Evolutionary conservation across 2,113 vertebrate genomes (phyloP).

Genomic region (Gobius niger): DNA sequence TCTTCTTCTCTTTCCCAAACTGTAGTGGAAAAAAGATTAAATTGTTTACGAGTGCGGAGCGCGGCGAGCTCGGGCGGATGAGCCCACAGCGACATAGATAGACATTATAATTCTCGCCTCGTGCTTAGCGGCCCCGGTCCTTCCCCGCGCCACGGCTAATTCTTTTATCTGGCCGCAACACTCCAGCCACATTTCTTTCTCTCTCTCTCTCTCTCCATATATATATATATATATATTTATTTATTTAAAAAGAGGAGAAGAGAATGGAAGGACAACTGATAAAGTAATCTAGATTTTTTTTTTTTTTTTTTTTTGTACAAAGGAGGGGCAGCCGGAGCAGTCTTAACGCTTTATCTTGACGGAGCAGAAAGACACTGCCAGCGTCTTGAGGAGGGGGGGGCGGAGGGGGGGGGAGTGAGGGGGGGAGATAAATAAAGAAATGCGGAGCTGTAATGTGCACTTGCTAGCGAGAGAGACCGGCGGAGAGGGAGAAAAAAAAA

Average conservation of each 20-base stretch:
- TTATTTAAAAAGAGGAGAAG: constrained; percentile 72
- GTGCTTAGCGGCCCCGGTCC: constrained; percentile 84
- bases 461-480: constrained; percentile 19
- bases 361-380: constrained; percentile 92
- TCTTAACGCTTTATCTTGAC: constrained; percentile 99
- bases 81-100: constrained; percentile 96
- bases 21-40: constrained; percentile 97
- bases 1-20: constrained; percentile 85
- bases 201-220: too few relatives aligned
- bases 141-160: constrained; percentile 92
- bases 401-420: not conserved
- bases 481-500: too few relatives aligned
- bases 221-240: constrained; percentile 20
- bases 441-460: constrained; percentile 16
- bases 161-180: constrained; percentile 99
- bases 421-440: not conserved
- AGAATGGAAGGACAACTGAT: constrained; percentile 85
- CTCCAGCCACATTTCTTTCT: constrained; percentile 88
- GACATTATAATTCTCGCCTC: constrained; percentile 95
- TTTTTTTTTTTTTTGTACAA: constrained; percentile 75
- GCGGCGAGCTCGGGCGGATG: constrained; percentile 86
- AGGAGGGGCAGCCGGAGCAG: constrained; percentile 80
- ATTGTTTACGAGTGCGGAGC: constrained; percentile 97
- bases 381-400: constrained; percentile 74
- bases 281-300: constrained; percentile 86